Base-by-base conservation (phyloP, 2,797 vertebrate species). In the Argyrosomus regius region DNA sequence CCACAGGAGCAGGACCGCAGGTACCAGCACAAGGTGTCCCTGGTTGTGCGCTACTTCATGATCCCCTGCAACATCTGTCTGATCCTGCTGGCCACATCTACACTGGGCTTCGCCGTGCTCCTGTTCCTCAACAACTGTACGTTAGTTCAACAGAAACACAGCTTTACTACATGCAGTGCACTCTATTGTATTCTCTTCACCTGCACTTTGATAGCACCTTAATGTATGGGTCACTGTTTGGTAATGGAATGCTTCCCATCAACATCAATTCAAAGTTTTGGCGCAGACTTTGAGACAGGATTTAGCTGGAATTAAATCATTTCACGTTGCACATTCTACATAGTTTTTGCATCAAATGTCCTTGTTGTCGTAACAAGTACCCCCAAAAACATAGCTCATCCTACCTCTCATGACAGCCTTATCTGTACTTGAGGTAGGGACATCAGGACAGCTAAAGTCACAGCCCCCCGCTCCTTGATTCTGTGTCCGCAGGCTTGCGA, bases 111-210 rank as follows among this genome's bases (percentile, higher is more conserved):
- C 43, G 98, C 98, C 0, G 97, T 97, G 77, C 96, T 99, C 61
- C 97, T 99, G 67, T 98, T 99, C 95, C 98, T 99, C 94, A 98
- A 97, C 92, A 98, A 97, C 93, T 99, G 98, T 99, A 98, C 83
- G 98, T 98, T 83, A 28, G 72, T 61, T 69, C 20, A 62, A 46
- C 53, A 41, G 31, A 78, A 78, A 81, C 45, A 68, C 58, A 57
- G 35, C 54, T 76, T 57, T 16, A 56, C 46, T 46, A 26, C 26
- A 17, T 61, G 43, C 13, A 52, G 76, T 72, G 5, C 39, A 26
- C 6, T 28, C 31, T 6, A 6, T 26, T 65, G 22, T 62, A 2
- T 45, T 54, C 17, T 53, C 11, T 28, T 66, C 28, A 39, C 5
- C 35, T 52, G 63, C 41, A 35, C 48, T 68, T 76, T 83, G 20